Conservation (phyloP, 1,140 invertebrate genomes). For the Penaeus chinensis region DNA sequence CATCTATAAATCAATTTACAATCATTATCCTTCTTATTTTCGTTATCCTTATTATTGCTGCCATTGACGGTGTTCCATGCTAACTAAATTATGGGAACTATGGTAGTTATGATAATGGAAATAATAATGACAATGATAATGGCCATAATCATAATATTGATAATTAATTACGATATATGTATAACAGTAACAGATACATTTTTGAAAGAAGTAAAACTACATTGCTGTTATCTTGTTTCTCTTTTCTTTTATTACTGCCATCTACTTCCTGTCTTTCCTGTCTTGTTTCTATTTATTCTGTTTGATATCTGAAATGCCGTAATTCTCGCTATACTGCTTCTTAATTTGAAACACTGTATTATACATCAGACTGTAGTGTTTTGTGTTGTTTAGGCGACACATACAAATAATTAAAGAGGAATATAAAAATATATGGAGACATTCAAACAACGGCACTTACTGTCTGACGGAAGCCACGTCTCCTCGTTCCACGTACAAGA, state of each 20-base stretch:
- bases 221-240: too few species aligned
- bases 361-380: too few species aligned
- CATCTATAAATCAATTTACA: slow-evolving; percentile 71
- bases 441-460: slow-evolving; percentile 69
- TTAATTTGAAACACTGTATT: too few species aligned
- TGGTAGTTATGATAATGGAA: background rate
- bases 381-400: too few species aligned
- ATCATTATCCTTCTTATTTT: slow-evolving; percentile 29
- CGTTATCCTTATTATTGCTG: slow-evolving; percentile 36
- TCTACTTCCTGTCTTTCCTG: too few species aligned
- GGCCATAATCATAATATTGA: background rate
- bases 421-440: background rate
- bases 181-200: too few species aligned
- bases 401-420: background rate
- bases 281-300: too few species aligned
- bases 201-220: too few species aligned
- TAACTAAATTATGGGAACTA: background rate
- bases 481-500: slow-evolving; percentile 86
- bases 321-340: too few species aligned
- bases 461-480: slow-evolving; percentile 84
- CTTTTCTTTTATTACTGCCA: too few species aligned
- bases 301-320: too few species aligned
- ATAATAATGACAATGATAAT: background rate
- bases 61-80: background rate
- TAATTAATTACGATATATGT: background rate